Base-by-base conservation (phyloP, 2,888 invertebrate genomes). In the Strigamia crassipes region DNA sequence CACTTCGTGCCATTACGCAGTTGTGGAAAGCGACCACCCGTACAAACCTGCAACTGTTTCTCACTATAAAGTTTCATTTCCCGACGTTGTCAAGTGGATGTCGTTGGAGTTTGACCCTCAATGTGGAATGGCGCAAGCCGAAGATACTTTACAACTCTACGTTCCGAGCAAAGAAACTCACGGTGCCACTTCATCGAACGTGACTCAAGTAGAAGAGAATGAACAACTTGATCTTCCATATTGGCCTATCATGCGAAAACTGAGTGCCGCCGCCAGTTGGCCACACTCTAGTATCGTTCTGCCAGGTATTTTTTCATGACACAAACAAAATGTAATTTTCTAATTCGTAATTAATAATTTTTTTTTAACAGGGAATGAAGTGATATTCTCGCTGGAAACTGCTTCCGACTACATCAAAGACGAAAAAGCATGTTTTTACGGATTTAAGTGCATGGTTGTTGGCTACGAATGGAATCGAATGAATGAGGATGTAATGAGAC, bases 21-120 rank as follows among this genome's bases (percentile, higher is more conserved):
- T 95, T 90, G 92, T 97, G 0, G 98, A 99, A 89, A 97, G 97
- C 87, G 96, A 97, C 61, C 99, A 99, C 90, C 99, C 99, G 0
- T 99, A 99, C 88, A 94, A 94, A 88, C 93, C 95, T 61, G 93
- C 96, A 0, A 91, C 93, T 21, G 93, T 96, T 42, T 92, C 93
- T 61, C 94, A 95, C 87, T 95, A 94, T 88, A 92, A 92, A 93
- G 96, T 97, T 10, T 90, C 93, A 61, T 98, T 99, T 89, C 96
- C 97, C 0, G 90, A 93, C 2, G 91, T 91, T 84, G 95, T 99
- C 0, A 93, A 94, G 84, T 97, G 97, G 95, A 90, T 99, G 86
- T 94, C 94, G 15, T 89, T 99, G 6, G 97, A 98, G 89, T 97
- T 99, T 89, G 97, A 97, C 87, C 91, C 94, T 0, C 92, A 94